Base-by-base conservation (phyloP, 2,888 invertebrate genomes). In the Limnephilus marmoratus region DNA sequence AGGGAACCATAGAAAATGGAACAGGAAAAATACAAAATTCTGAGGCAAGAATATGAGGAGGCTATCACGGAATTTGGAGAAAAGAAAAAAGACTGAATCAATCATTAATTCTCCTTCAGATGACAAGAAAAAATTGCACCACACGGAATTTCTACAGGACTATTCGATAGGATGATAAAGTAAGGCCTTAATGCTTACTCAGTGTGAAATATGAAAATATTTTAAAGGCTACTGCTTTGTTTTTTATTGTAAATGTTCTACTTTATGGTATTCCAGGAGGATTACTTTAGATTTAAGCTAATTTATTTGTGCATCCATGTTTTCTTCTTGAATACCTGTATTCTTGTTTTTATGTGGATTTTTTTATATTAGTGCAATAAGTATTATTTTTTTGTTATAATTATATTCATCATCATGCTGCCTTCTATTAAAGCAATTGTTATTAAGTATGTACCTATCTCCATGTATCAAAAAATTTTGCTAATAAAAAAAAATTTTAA, bases 31-130 rank as follows among this genome's bases (percentile, higher is more conserved):
- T 94, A 94, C 31, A 94, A 93, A 5, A 94, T 93, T 90, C 96
- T 96, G 95, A 95, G 94, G 93, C 85, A 94, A 11, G 95, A 95
- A 94, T 95, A 95, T 94, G 94, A 95, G 94, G 94, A 95, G 53
- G 85, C 49, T 31, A 37, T 45, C 82, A 82, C 45, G 13, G 82
- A 82, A 24, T 45, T 90, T 13, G 45, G 41, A 15, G 13, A 81
- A 29, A 45, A 90, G 82, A 49, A 90, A 53, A 82, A 82, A 82
- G n/a, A 31, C n/a, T 41, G 18, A 87, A 87, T 87, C 24, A 15
- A 86, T 86, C 49, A 86, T 29, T 86, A 12, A 53, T 86, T n/a
- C 5, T 12, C 29, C 15, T 53, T 53, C 53, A 53, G 53, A 53
- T 3, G 5, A 68, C 68, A 5, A 7, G 68, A 68, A 7, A 18